phyloP scores from a whole-genome alignment of 2,888 invertebrate species.

The Pollenia griseotomentosa region DNA sequence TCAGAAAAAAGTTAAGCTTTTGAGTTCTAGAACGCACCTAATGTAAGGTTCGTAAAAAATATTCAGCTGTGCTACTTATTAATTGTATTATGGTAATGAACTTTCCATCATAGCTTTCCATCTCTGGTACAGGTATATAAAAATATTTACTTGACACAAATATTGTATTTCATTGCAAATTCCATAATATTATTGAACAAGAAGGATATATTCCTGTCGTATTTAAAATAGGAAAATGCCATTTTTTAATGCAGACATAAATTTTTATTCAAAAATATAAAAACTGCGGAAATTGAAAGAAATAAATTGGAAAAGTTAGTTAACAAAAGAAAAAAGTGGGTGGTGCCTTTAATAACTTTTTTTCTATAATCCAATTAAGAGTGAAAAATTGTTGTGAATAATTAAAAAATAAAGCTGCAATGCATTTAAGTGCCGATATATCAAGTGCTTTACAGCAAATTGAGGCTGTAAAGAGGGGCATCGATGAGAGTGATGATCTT shows the following conservation, averaged over 20 bases:
- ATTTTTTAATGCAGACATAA: not conserved
- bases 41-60: too few relatives aligned
- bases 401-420: constrained; percentile 66
- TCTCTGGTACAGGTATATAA: constrained; percentile 34
- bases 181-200: not conserved
- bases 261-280: not conserved
- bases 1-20: too few relatives aligned
- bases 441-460: constrained; percentile 95
- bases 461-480: constrained; percentile 94
- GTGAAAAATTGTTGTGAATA: constrained; percentile 33
- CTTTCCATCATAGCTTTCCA: constrained; percentile 14
- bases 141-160: constrained; percentile 59
- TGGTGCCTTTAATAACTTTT: constrained; percentile 39
- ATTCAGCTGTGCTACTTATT: not conserved
- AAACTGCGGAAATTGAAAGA: not conserved
- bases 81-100: not conserved
- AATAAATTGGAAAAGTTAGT: not conserved
- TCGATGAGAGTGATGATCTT: constrained; percentile 93
- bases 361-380: constrained; percentile 63
- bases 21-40: too few relatives aligned
- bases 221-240: not conserved
- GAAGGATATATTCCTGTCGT: not conserved
- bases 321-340: constrained; percentile 50
- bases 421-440: constrained; percentile 87
- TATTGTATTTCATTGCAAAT: not conserved